Evolutionary conservation across 1,140 invertebrate genomes (phyloP).

Genomic region (Mya arenaria): DNA sequence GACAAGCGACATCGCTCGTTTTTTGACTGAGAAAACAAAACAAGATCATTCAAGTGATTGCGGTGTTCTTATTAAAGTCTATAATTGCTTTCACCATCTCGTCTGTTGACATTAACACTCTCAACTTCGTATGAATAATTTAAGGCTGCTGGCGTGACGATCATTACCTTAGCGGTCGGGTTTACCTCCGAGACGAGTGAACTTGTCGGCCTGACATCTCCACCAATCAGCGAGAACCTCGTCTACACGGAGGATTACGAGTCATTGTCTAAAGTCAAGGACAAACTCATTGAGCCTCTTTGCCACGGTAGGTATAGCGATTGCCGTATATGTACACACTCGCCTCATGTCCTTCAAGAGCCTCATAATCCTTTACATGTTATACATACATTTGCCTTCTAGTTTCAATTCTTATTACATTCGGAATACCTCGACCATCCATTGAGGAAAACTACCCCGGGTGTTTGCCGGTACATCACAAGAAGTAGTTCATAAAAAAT

Average conservation of each 20-base stretch:
- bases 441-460: too few species aligned
- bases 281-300: constrained; percentile 67
- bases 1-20: too few species aligned
- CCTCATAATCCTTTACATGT: too few species aligned
- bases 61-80: background rate
- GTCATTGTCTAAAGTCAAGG: constrained; percentile 62
- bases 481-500: too few species aligned
- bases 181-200: constrained; percentile 61
- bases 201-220: constrained; percentile 70
- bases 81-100: too few species aligned
- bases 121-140: too few species aligned
- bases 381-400: too few species aligned
- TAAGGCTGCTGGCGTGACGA: constrained; percentile 68
- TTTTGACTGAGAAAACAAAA: too few species aligned
- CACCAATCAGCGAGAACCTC: constrained; percentile 69
- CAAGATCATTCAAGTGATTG: background rate
- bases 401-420: background rate
- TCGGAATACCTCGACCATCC: background rate
- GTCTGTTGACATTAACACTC: too few species aligned
- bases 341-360: too few species aligned
- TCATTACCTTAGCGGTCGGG: constrained; percentile 74
- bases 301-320: constrained; percentile 71
- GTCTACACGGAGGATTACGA: constrained; percentile 71
- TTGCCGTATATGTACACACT: too few species aligned
- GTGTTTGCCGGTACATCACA: too few species aligned